Evolutionary conservation across 2,797 vertebrate species (phyloP).

Genomic region (Dicrostonyx torquatus): DNA sequence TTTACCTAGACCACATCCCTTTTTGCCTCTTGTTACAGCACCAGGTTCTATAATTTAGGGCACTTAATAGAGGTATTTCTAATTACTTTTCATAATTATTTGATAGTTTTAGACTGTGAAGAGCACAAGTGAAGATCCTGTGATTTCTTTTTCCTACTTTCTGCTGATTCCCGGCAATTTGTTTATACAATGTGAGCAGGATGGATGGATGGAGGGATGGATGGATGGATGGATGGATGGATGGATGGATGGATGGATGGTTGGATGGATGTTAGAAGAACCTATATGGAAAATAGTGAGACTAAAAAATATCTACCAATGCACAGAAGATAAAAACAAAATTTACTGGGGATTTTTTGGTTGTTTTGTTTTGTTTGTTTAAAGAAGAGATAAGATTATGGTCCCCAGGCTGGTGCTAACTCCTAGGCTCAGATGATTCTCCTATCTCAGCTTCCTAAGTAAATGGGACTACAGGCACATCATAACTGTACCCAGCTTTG

Average conservation of each 20-base stretch:
- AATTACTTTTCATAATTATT: neutral
- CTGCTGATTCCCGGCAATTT: neutral
- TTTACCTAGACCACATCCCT: constrained; percentile 7
- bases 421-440: neutral
- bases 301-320: neutral
- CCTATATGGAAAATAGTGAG: neutral
- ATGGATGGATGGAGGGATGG: neutral
- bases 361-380: neutral
- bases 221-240: neutral
- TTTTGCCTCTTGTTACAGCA: neutral
- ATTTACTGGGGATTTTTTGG: neutral
- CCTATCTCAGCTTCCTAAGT: neutral
- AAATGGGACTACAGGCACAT: neutral
- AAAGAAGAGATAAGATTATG: neutral
- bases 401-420: neutral
- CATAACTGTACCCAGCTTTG: neutral
- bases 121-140: neutral
- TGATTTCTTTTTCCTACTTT: neutral
- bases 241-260: neutral
- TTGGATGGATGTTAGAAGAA: neutral
- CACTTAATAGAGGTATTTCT: neutral
- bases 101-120: neutral
- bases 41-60: neutral
- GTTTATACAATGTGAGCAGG: neutral
- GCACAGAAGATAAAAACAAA: neutral